Percentiles rank a stretch among this genome's conserved stretches.
These are phyloP conservation scores for Chaenocephalus aceratus DNA, from an alignment of 2,113 vertebrate species.

Conservation along the genomic window DNA sequence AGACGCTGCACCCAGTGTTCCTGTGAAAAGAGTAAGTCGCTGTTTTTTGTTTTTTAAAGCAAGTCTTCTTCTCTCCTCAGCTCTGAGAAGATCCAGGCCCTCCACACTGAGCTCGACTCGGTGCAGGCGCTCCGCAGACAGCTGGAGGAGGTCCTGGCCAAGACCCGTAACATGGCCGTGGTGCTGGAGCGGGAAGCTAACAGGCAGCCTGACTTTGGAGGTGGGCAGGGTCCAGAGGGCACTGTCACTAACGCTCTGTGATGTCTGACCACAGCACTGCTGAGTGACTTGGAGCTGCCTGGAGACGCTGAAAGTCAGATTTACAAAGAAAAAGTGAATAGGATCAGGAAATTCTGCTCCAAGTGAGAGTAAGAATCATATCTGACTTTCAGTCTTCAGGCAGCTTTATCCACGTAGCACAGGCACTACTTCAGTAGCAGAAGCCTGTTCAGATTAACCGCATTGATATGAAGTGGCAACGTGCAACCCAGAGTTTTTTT, in stretches of 20 bases:
- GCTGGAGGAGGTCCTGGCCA: conserved; percentile 92
- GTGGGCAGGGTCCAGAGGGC: conserved; percentile 89
- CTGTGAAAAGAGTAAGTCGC: not conserved
- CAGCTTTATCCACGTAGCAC: conserved; percentile 53
- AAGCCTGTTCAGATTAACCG: conserved; percentile 47
- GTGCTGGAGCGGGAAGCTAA: conserved; percentile 86
- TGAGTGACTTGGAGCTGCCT: conserved; percentile 54
- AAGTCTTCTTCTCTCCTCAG: conserved; percentile 63
- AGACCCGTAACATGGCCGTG: conserved; percentile 88
- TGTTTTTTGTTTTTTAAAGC: not conserved
- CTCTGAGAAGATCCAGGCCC: conserved; percentile 83
- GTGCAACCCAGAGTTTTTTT: conserved; percentile 64
- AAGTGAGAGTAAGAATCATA: not conserved
- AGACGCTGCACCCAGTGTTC: not conserved
- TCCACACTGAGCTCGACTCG: conserved; percentile 91
- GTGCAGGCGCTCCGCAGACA: conserved; percentile 89
- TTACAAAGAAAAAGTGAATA: not conserved
- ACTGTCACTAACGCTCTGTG: conserved; percentile 73
- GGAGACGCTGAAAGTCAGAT: conserved; percentile 37
- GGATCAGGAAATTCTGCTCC: not conserved
- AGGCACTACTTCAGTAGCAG: conserved; percentile 47
- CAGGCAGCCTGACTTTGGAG: conserved; percentile 89
- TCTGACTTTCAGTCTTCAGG: conserved; percentile 42
- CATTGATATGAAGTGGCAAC: conserved; percentile 47
- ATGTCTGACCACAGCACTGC: conserved; percentile 49